Evolutionary conservation across 2,797 vertebrate species (phyloP).

Genomic region (Myoxocephalus aenaeus): DNA sequence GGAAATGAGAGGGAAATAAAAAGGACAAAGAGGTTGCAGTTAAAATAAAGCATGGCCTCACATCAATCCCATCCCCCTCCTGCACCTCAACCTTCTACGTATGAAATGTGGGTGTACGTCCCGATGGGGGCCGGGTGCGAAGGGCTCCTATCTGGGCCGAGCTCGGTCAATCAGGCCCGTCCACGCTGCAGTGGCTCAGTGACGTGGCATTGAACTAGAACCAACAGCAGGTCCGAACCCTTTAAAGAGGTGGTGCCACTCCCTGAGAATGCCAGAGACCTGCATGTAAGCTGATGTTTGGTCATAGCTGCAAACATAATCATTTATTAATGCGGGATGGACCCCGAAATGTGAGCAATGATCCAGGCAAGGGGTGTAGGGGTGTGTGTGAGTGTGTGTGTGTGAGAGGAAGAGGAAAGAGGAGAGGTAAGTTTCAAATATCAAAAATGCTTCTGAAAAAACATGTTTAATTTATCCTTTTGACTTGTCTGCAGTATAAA

Average conservation of each 20-base stretch:
- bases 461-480: slow-evolving; percentile 2
- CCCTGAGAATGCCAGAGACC: slow-evolving; percentile 57
- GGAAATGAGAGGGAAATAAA: slow-evolving; percentile 14
- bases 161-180: slow-evolving; percentile 72
- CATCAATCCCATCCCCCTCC: neutral
- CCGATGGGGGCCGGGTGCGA: slow-evolving; percentile 58
- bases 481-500: neutral
- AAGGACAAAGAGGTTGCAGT: slow-evolving; percentile 33
- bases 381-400: slow-evolving; percentile 39
- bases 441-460: slow-evolving; percentile 7
- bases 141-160: slow-evolving; percentile 75
- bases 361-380: slow-evolving; percentile 29
- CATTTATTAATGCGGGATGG: slow-evolving; percentile 53
- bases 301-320: slow-evolving; percentile 55
- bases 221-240: slow-evolving; percentile 73
- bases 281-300: slow-evolving; percentile 44
- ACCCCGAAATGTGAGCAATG: slow-evolving; percentile 43
- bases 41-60: slow-evolving; percentile 44
- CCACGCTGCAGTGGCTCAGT: slow-evolving; percentile 66
- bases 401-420: slow-evolving; percentile 33
- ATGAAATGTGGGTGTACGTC: slow-evolving; percentile 49
- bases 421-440: slow-evolving; percentile 49
- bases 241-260: slow-evolving; percentile 78
- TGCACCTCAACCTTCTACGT: neutral
- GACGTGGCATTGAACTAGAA: slow-evolving; percentile 80